Evolutionary conservation across 2,888 invertebrate genomes (phyloP), one percentile per base, ranked within the genome.

Genomic region (Priocnemis perturbator): DNA sequence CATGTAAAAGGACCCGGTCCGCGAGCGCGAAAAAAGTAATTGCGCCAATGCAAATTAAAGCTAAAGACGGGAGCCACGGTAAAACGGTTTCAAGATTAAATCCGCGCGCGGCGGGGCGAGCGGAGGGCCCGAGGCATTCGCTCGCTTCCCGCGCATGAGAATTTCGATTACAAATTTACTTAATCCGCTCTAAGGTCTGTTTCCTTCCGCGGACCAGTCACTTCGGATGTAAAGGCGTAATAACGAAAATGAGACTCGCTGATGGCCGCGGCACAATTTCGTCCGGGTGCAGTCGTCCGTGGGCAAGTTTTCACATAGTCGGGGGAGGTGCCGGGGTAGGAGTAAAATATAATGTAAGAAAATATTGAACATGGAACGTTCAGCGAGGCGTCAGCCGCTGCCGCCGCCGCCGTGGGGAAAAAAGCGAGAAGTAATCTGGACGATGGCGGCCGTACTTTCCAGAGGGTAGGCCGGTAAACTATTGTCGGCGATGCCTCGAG

Each of bases 341-440:
- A 11, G 59, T 61, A 47, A 71, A 71, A 60, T 60, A 58, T 52
- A 55, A 65, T 21, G 63, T 17, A 30, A 66, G 52, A 30, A 55
- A 67, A 65, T 67, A 69, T 67, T 47, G 63, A 26, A 47, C 53
- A 30, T 15, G 14, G 26, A 30, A 21, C 30, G 20, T 44, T 47
- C 37, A 37, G 61, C 58, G 56, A 48, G 3, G 30, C n/a, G 52
- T 55, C 17, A 2, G 26, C 26, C 26, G 26, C 5, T 26, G 26
- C 5, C n/a, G n/a, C n/a, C n/a, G n/a, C n/a, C n/a, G n/a, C 26
- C 26, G 37, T 9, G 7, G 37, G 11, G 37, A 11, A 26, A 63
- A 69, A 55, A 69, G 64, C 26, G 5, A 5, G 5, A 26, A 73
- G 60, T 69, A 72, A 73, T 71, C 44, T 47, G 45, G 37, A 20